phyloP scores from a whole-genome alignment of 2,888 invertebrate genomes.

The Archips crataeganus region DNA sequence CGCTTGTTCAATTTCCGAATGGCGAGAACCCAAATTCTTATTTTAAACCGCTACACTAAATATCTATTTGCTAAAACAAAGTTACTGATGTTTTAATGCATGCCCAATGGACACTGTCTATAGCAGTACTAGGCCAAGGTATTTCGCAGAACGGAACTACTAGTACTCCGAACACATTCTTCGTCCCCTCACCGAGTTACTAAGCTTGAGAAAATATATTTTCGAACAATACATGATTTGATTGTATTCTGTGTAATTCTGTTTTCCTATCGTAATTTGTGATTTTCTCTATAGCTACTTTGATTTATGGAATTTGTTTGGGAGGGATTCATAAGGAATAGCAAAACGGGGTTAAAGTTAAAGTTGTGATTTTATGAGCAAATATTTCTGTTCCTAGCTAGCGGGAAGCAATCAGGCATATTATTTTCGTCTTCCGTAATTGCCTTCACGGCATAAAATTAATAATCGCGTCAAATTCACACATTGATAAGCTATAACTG shows the following conservation, averaged over 20 bases:
- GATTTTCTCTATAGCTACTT: slow-evolving; percentile 27
- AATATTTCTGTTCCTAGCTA: slow-evolving; percentile 14
- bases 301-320: slow-evolving; percentile 19
- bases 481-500: slow-evolving; percentile 9
- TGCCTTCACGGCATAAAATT: slow-evolving; percentile 29
- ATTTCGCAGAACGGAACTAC: slow-evolving; percentile 14
- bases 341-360: slow-evolving; percentile 1
- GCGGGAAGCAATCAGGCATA: slow-evolving; percentile 27
- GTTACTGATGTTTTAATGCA: background rate
- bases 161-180: slow-evolving; percentile 20
- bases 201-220: slow-evolving; percentile 19
- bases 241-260: slow-evolving; percentile 23
- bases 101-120: background rate
- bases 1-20: slow-evolving; percentile 12
- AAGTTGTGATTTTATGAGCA: background rate
- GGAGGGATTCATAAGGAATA: slow-evolving; percentile 8
- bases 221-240: slow-evolving; percentile 34
- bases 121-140: background rate
- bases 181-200: slow-evolving; percentile 3
- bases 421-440: slow-evolving; percentile 31
- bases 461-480: slow-evolving; percentile 33
- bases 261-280: slow-evolving; percentile 28
- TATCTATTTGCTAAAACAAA: background rate
- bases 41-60: background rate
- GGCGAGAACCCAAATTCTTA: background rate